Evolutionary conservation across 2,888 invertebrate species (phyloP), one percentile per base, ranked within the genome.

Genomic region (Notocelia uddmanniana): DNA sequence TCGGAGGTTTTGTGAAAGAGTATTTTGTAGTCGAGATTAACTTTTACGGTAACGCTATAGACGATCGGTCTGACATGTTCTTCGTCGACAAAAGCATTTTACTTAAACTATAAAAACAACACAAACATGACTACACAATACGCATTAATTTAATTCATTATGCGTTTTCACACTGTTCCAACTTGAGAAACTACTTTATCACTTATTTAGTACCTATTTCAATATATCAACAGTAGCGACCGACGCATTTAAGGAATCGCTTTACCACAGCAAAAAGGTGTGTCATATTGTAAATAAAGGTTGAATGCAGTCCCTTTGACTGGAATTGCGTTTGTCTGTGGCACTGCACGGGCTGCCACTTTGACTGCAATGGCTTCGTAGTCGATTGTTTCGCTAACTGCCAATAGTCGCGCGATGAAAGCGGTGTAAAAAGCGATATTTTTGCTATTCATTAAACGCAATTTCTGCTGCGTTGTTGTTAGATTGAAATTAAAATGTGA

Each of bases 331-430:
- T 78, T 76, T 75, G 58, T 55, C 52, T 31, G 67, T 31, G 69
- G 74, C 68, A 68, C 63, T 58, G 73, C 70, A 62, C 69, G 59
- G 79, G 80, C 73, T 81, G 80, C 75, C 76, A 76, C 76, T 76
- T 78, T 75, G 74, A 67, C 64, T 76, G 58, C 68, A 74, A 73
- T 73, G 78, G 77, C 74, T 77, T 77, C 75, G 58, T 34, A 57
- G 64, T 55, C 75, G 62, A 76, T 77, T 78, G 76, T 76, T 76
- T 73, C 34, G 52, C 60, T 74, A 74, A 76, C 73, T 74, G 74
- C 72, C 74, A 70, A 69, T 69, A 64, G 69, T 69, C 62, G 41
- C 71, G 76, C 73, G 64, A 73, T 60, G 64, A 63, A 67, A 31
- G n/a, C 37, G 18, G 59, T 34, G 26, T 19, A 50, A 31, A 3